A percentile compares a stretch with the other conserved stretches of the same genome.
Evolutionary conservation across 2,888 invertebrate species (phyloP).

Genomic region (Hylaea fasciaria): DNA sequence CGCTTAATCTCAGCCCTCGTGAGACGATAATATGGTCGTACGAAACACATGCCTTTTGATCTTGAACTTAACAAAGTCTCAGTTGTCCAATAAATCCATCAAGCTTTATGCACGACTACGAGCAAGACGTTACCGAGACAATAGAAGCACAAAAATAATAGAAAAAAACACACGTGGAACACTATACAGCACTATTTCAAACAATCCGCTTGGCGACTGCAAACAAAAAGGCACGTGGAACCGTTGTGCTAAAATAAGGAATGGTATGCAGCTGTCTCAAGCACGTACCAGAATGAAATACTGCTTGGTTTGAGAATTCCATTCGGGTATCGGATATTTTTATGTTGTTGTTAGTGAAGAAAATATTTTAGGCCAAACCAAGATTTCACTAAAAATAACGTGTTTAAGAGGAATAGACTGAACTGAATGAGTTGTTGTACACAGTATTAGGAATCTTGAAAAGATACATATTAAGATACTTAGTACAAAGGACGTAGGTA

Average conservation of each 20-base stretch:
- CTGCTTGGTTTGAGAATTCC: conserved; percentile 16
- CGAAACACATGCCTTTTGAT: background rate
- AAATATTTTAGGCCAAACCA: too few relatives aligned
- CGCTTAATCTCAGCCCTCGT: too few relatives aligned
- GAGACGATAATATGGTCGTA: too few relatives aligned
- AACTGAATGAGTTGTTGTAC: too few relatives aligned
- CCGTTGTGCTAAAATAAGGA: conserved; percentile 19
- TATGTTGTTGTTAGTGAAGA: too few relatives aligned
- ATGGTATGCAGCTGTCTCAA: conserved; percentile 30
- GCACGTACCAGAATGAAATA: conserved; percentile 21
- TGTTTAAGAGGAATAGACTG: too few relatives aligned
- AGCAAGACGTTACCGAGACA: conserved; percentile 15
- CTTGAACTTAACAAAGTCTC: conserved; percentile 24
- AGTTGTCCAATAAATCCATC: conserved; percentile 10
- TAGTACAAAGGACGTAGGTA: too few relatives aligned
- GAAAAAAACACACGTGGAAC: conserved; percentile 21
- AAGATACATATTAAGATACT: too few relatives aligned
- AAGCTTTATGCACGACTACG: conserved; percentile 21
- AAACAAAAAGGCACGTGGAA: conserved; percentile 15
- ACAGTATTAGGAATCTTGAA: too few relatives aligned
- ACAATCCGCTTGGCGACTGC: conserved; percentile 15
- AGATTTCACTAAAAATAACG: too few relatives aligned
- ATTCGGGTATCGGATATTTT: background rate
- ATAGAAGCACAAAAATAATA: conserved; percentile 16
- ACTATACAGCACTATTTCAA: conserved; percentile 17